These are phyloP conservation scores for Maccullochella peelii DNA, from an alignment of 2,113 vertebrate genomes.

Conservation along the genomic window DNA sequence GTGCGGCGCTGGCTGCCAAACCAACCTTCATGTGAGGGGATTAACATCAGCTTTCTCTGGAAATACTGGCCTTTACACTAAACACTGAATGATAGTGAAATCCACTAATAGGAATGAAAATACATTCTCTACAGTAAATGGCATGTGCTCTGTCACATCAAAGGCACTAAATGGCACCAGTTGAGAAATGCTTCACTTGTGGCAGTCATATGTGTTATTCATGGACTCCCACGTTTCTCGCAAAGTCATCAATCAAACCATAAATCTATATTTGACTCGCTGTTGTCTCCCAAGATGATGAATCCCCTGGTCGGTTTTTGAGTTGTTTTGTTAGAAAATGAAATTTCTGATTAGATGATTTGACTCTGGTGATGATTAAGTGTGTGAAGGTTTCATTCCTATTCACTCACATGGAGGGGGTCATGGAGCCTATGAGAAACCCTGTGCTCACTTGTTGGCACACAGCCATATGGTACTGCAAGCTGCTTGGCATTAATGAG, in stretches of 20 bases:
- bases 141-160: background rate
- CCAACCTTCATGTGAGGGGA: conserved; percentile 16
- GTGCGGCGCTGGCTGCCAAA: background rate
- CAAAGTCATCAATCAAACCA: conserved; percentile 13
- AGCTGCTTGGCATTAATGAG: background rate
- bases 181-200: conserved; percentile 8
- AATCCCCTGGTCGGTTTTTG: conserved; percentile 21
- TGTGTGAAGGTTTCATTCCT: conserved; percentile 45
- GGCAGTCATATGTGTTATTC: conserved; percentile 18
- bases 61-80: conserved; percentile 49
- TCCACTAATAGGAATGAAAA: background rate
- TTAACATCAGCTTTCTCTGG: conserved; percentile 27
- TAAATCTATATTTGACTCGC: conserved; percentile 14
- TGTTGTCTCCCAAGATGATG: conserved; percentile 43
- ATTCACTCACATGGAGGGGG: background rate
- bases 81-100: background rate
- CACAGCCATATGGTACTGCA: background rate
- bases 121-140: background rate
- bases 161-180: background rate
- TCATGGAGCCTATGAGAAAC: background rate
- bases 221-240: conserved; percentile 67
- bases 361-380: conserved; percentile 52
- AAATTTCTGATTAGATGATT: conserved; percentile 24
- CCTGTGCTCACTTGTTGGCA: background rate
- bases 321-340: conserved; percentile 42